Percentiles rank a stretch among this genome's conserved stretches.
Conservation (phyloP, 2,888 invertebrate species). For the Tinea semifulvella region DNA sequence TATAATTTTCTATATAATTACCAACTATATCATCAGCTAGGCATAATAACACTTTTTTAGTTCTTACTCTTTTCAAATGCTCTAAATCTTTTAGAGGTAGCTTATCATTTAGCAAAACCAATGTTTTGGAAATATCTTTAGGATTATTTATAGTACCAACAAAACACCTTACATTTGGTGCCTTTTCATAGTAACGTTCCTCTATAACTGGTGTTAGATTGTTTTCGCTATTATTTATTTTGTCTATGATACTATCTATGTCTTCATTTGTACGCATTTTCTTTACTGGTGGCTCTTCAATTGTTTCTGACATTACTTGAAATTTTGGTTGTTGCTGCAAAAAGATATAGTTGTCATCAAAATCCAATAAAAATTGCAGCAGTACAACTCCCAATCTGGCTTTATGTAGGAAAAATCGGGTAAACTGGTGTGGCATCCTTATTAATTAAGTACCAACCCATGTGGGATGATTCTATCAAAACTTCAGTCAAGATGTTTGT, state of each 20-base stretch:
- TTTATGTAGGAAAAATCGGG: too few species aligned
- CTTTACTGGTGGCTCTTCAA: conserved; percentile 34
- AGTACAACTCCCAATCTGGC: too few species aligned
- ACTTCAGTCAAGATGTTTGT: too few species aligned
- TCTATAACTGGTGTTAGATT: conserved; percentile 62
- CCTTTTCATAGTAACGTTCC: conserved; percentile 54
- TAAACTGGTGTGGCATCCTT: too few species aligned
- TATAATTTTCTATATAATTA: conserved; percentile 39
- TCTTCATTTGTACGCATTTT: conserved; percentile 29
- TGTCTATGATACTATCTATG: conserved; percentile 30
- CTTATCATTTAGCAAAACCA: conserved; percentile 65
- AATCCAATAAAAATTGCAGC: too few species aligned
- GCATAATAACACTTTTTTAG: conserved; percentile 66
- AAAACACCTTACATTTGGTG: conserved; percentile 65
- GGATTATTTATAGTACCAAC: conserved; percentile 68
- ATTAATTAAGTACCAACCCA: too few species aligned
- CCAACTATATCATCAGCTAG: conserved; percentile 31
- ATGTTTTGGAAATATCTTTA: conserved; percentile 69
- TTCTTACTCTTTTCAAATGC: conserved; percentile 78
- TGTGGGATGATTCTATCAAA: too few species aligned
- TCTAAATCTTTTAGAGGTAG: conserved; percentile 69
- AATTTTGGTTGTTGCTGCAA: too few species aligned
- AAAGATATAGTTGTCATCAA: too few species aligned
- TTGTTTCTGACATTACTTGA: background rate
- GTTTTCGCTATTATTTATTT: conserved; percentile 27